Evolutionary conservation across 2,888 invertebrate species (phyloP), one percentile per base, ranked within the genome.

Genomic region (Sisyra nigra): DNA sequence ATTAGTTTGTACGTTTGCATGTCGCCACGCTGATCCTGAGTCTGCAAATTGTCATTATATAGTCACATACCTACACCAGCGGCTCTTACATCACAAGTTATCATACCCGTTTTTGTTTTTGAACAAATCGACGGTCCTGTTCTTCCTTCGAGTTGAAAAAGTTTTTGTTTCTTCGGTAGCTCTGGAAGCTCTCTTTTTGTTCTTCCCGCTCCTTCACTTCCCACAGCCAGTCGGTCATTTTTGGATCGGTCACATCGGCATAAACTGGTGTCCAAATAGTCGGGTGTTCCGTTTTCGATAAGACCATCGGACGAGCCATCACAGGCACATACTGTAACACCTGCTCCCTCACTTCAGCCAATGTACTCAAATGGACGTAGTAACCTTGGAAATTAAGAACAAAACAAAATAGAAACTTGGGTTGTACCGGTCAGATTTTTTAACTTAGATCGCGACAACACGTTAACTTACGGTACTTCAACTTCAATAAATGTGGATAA

Each of bases 341-440:
- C 66, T 97, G 85, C 66, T 98, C 98, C 44, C 94, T 79, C 32
- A 97, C 97, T 67, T 98, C 98, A 0, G 97, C 93, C 57, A 92
- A 71, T 24, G 96, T 96, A 51, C 92, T 91, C 41, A 98, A 76
- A 59, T 97, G 97, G 15, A 94, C 92, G 67, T 88, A 94, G 63
- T 83, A 94, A 9, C 94, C 94, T 71, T n/a, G n/a, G n/a, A n/a
- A n/a, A n/a, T n/a, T n/a, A n/a, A n/a, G n/a, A n/a, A 54, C 3
- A 55, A 3, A 11, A 34, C 2, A 34, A 34, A 4, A 34, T 7
- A 2, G 11, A 14, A 8, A 2, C 11, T 32, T 3, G 32, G n/a
- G 11, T 32, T 4, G 3, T 32, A 32, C n/a, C n/a, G n/a, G n/a
- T n/a, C n/a, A n/a, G n/a, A n/a, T n/a, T n/a, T n/a, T n/a, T n/a